These are phyloP conservation scores for Halcyon leucocephala DNA, from an alignment of 2,797 vertebrate genomes.

Conservation along the genomic window DNA sequence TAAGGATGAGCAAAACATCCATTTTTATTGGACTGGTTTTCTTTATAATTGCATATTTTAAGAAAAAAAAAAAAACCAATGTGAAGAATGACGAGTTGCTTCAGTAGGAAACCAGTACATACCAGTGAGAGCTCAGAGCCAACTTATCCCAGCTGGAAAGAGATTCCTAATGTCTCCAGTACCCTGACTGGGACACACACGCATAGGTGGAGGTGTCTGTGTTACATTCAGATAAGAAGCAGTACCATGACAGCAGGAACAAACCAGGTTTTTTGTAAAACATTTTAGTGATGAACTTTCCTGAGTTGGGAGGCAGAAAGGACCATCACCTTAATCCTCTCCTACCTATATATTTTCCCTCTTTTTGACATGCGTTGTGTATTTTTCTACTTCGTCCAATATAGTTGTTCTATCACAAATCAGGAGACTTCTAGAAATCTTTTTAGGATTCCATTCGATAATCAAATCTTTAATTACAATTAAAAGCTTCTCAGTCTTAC, in stretches of 20 bases:
- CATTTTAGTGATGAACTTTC: background rate
- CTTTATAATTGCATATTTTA: background rate
- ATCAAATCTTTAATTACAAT: background rate
- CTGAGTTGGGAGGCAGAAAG: background rate
- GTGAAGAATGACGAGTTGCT: background rate
- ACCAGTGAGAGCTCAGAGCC: background rate
- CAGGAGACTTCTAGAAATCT: background rate
- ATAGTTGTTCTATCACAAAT: background rate
- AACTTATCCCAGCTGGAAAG: background rate
- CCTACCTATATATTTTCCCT: background rate
- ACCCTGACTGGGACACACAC: fast-evolving
- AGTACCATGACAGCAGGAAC: background rate
- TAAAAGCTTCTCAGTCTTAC: too few species aligned
- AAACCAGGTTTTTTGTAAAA: background rate
- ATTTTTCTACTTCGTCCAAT: background rate
- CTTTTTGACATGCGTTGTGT: fast-evolving
- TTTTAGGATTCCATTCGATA: background rate
- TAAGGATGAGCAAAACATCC: background rate
- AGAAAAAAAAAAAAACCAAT: background rate
- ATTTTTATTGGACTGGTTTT: background rate
- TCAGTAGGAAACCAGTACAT: fast-evolving
- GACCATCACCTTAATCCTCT: background rate
- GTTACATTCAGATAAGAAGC: background rate
- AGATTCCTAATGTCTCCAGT: background rate
- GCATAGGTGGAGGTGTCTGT: fast-evolving